These are phyloP conservation scores for Amazona vittata DNA, from an alignment of 2,113 vertebrate species.

Conservation along the genomic window DNA sequence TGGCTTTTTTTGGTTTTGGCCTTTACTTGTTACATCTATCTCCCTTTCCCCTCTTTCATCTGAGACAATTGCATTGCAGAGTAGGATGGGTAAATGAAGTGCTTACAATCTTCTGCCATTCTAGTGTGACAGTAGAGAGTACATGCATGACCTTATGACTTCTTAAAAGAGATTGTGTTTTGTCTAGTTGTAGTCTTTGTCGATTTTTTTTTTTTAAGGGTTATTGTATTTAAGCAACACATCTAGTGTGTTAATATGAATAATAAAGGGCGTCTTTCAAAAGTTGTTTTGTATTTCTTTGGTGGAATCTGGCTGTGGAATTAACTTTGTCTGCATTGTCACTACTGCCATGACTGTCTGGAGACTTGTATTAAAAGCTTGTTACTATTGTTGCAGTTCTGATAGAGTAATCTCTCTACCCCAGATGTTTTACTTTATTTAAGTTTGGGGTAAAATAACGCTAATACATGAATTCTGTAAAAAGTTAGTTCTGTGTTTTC, in stretches of 20 bases:
- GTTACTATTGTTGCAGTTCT: conserved; percentile 78
- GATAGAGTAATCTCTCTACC: conserved; percentile 73
- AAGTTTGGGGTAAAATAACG: conserved; percentile 71
- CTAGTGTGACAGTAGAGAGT: conserved; percentile 71
- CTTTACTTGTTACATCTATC: conserved; percentile 68
- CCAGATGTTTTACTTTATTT: conserved; percentile 37
- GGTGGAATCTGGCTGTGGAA: conserved; percentile 81
- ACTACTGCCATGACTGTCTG: conserved; percentile 78
- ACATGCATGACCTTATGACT: conserved; percentile 76
- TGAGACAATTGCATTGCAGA: conserved; percentile 75
- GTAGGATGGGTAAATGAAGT: conserved; percentile 72
- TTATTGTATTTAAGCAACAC: conserved; percentile 73
- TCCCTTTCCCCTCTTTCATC: conserved; percentile 70
- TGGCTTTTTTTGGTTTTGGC: conserved; percentile 43
- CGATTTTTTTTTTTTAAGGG: conserved; percentile 69
- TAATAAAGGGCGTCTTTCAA: conserved; percentile 71
- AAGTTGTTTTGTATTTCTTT: conserved; percentile 82
- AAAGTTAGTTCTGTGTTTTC: conserved; percentile 76
- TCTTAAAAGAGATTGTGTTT: conserved; percentile 77
- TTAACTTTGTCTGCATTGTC: conserved; percentile 79
- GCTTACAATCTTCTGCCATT: conserved; percentile 68
- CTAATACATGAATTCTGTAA: conserved; percentile 69
- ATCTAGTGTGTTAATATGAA: conserved; percentile 72
- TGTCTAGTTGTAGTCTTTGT: conserved; percentile 76
- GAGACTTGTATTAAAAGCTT: conserved; percentile 77